Evolutionary conservation across 2,797 vertebrate species (phyloP), one percentile per base, ranked within the genome.

Genomic region (Pangasius larnaudii): DNA sequence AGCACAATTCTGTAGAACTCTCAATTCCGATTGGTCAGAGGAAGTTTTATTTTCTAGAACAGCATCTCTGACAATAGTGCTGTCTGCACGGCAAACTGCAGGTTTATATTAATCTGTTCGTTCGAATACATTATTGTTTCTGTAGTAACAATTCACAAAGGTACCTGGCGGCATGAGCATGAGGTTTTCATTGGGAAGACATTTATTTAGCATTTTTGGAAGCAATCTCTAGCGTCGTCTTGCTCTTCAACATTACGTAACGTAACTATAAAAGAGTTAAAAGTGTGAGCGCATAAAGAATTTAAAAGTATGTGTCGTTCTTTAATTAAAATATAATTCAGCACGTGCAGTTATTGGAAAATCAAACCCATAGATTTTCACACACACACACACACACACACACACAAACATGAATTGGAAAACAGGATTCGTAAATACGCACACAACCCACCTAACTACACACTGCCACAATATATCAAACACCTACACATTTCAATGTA

Each of bases 401-500:
- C 39, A 74, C 39, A 77, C 49, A 33, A 9, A 30, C 51, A 33
- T 0, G 8, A 19, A 30, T 9, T 79, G 51, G 30, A 58, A 79
- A 79, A 77, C 53, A 13, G 56, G 30, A 36, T 36, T 24, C 10
- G 7, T 58, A 59, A 24, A 58, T 80, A 59, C 59, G 53, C 5
- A 58, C 5, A 39, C 3, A 80, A 58, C 9, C 78, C 33, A 24
- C 53, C 19, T 36, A 80, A 80, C 19, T 80, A 39, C 77, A 39
- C 33, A 80, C 78, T 83, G 27, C 24, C 59, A 83, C 80, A 65
- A 65, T 65, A 49, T 2, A 42, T 82, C 33, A 82, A 39, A 81
- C 56, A 81, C 78, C 79, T 83, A n/a, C 59, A 63, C 27, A n/a
- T 63, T 65, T 49, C 14, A 49, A 6, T 65, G 59, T 4, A 65